A percentile compares a stretch with the other conserved stretches of the same genome.
Evolutionary conservation across 2,113 vertebrate genomes (phyloP).

Genomic region (Salvelinus namaycush): DNA sequence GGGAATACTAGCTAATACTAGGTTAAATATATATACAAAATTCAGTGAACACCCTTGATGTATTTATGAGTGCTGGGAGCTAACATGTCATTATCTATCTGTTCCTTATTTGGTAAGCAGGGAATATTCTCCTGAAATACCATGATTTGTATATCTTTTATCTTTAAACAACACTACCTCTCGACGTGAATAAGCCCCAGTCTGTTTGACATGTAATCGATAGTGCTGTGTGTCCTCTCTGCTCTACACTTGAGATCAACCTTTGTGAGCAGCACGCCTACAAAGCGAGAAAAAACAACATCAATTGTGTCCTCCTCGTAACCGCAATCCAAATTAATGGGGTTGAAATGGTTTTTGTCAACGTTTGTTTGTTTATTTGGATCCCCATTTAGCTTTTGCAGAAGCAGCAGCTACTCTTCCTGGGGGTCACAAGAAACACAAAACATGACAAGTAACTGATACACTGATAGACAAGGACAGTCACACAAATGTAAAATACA

Average conservation of each 20-base stretch:
- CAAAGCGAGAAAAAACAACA: constrained; percentile 15
- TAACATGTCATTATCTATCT: neutral
- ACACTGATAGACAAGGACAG: no score
- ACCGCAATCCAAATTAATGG: constrained; percentile 46
- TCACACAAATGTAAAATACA: no score
- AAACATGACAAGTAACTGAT: no score
- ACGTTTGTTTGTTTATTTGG: no score
- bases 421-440: no score
- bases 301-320: constrained; percentile 38
- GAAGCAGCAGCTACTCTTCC: no score
- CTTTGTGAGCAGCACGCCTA: constrained; percentile 42
- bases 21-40: neutral
- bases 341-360: constrained; percentile 35
- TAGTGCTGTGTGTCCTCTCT: constrained; percentile 38
- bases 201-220: constrained; percentile 45
- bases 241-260: constrained; percentile 38
- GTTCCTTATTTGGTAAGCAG: constrained; percentile 1
- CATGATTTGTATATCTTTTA: constrained; percentile 44
- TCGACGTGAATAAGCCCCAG: constrained; percentile 32
- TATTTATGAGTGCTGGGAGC: neutral
- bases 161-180: constrained; percentile 35
- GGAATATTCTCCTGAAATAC: constrained; percentile 10
- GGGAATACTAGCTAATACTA: no score
- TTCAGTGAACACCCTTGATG: neutral
- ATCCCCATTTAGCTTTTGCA: no score